Conservation (phyloP, 1,140 invertebrate species). For the Drosophila malerkotliana region DNA sequence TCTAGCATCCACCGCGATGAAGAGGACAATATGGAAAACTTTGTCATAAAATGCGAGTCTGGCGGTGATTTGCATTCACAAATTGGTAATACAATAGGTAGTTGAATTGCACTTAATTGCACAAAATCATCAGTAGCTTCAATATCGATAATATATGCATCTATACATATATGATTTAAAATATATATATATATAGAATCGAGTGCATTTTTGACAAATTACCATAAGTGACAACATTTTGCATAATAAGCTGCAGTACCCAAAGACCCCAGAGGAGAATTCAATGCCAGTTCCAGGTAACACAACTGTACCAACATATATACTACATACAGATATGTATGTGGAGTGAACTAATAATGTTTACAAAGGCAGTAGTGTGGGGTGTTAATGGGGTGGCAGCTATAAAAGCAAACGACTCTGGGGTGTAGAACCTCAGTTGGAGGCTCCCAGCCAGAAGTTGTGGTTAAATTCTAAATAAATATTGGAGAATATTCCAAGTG, state of each 20-base stretch:
- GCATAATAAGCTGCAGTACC: conserved; percentile 26
- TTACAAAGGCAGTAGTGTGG: neutral
- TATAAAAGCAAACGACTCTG: conserved; percentile 28
- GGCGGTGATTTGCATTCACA: conserved; percentile 57
- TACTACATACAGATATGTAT: too few relatives aligned
- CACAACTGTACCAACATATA: conserved; percentile 12
- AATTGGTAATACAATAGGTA: conserved; percentile 66
- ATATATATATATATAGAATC: neutral
- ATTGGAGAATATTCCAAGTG: neutral
- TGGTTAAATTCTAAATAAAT: neutral
- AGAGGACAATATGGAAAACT: conserved; percentile 53
- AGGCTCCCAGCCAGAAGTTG: neutral
- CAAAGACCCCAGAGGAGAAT: neutral
- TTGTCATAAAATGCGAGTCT: neutral
- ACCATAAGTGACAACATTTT: conserved; percentile 50
- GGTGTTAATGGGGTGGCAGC: neutral
- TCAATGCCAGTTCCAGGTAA: conserved; percentile 6
- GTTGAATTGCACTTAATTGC: neutral
- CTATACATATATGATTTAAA: neutral
- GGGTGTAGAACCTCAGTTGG: conserved; percentile 3
- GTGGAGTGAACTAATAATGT: neutral
- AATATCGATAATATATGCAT: conserved; percentile 9
- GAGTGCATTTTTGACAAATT: conserved; percentile 28
- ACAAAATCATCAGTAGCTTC: conserved; percentile 5
- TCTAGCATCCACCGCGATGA: conserved; percentile 36